Conservation (phyloP, 2,113 vertebrate species). For the Verasper variegatus region DNA sequence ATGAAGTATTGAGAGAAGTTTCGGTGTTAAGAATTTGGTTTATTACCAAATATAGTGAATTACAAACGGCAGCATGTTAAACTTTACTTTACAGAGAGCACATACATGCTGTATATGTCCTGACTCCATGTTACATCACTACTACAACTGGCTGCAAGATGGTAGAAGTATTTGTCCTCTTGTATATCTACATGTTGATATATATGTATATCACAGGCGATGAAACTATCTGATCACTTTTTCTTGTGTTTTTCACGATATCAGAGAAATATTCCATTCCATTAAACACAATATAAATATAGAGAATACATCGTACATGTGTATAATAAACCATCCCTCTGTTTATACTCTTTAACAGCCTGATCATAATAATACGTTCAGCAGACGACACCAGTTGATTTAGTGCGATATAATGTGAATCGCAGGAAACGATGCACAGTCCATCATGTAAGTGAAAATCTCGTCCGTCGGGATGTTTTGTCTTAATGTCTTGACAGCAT, state of each 20-base stretch:
- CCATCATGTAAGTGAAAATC: constrained; percentile 15
- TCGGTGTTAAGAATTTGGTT: too few species aligned
- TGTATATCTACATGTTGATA: background rate
- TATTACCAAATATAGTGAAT: too few species aligned
- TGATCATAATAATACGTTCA: constrained; percentile 1
- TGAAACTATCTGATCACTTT: background rate
- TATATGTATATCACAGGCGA: background rate
- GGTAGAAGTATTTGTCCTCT: background rate
- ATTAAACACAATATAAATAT: background rate
- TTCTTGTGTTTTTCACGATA: background rate
- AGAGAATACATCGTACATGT: background rate
- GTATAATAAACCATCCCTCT: background rate
- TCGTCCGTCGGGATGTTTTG: constrained; percentile 22
- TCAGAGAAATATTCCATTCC: background rate
- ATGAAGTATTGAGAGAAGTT: too few species aligned
- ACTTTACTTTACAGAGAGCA: too few species aligned
- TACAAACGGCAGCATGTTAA: too few species aligned
- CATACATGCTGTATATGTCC: too few species aligned
- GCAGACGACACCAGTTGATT: constrained; percentile 14
- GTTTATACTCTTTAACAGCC: background rate
- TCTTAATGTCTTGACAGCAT: constrained; percentile 38
- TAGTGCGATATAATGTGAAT: constrained; percentile 9
- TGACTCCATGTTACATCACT: too few species aligned
- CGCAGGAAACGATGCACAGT: background rate
- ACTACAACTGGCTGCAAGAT: too few species aligned